These are phyloP conservation scores for Syrphus vitripennis DNA, from an alignment of 2,888 invertebrate genomes.

Conservation along the genomic window DNA sequence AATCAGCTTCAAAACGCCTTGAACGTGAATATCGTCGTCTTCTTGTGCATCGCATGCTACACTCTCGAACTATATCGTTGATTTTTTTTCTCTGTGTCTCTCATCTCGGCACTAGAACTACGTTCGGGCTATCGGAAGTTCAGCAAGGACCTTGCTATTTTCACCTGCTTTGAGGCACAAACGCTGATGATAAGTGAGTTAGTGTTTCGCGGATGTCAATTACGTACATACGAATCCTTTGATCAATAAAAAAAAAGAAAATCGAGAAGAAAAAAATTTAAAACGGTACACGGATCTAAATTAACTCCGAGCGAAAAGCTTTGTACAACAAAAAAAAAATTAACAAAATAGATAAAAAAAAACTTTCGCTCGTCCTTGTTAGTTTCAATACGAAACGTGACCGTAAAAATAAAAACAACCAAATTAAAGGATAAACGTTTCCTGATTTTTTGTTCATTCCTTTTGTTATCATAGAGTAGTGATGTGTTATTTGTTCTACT, in stretches of 20 bases:
- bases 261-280: no score
- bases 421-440: conserved; percentile 44
- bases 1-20: conserved; percentile 71
- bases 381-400: conserved; percentile 1
- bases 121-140: conserved; percentile 2
- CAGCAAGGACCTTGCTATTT: conserved; percentile 48
- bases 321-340: background rate
- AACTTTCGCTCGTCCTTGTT: conserved; percentile 10
- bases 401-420: conserved; percentile 9
- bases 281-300: background rate
- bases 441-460: background rate
- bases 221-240: conserved; percentile 10
- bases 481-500: conserved; percentile 42
- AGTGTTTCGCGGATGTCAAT: conserved; percentile 29
- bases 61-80: conserved; percentile 29
- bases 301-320: background rate
- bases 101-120: background rate
- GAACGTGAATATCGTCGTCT: conserved; percentile 51
- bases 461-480: background rate
- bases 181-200: conserved; percentile 6
- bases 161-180: background rate
- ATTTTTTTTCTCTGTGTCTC: conserved; percentile 36
- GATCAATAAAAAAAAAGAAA: conserved; percentile 41
- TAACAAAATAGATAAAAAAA: background rate
- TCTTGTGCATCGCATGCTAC: conserved; percentile 52